These are phyloP conservation scores for Ptilonorhynchus violaceus DNA, from an alignment of 2,113 vertebrate genomes.

Conservation along the genomic window DNA sequence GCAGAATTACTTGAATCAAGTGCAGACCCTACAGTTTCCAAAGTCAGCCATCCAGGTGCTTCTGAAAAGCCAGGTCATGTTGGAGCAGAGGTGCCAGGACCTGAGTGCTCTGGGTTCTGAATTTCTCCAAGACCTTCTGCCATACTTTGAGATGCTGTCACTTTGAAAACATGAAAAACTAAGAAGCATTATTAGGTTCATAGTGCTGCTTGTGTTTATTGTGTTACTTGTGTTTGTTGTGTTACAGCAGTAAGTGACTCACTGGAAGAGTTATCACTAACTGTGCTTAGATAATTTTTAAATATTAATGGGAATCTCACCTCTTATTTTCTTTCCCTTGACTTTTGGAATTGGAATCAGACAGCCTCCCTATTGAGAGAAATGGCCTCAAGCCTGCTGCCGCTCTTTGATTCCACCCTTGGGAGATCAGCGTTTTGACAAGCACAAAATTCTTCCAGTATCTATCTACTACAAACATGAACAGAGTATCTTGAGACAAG, in stretches of 20 bases:
- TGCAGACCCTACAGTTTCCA: background rate
- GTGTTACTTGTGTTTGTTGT: background rate
- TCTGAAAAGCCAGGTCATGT: background rate
- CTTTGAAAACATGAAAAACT: background rate
- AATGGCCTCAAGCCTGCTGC: background rate
- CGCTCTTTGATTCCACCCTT: background rate
- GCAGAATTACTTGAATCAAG: background rate
- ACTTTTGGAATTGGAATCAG: background rate
- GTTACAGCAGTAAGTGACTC: background rate
- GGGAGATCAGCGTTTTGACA: background rate
- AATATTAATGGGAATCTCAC: background rate
- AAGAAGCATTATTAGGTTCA: background rate
- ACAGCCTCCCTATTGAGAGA: background rate
- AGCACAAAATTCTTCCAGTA: background rate
- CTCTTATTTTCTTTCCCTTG: constrained; percentile 4
- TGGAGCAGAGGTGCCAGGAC: background rate
- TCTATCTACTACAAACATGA: background rate
- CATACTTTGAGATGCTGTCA: background rate
- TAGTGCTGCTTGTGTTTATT: background rate
- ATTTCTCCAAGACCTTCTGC: background rate
- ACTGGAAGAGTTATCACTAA: background rate
- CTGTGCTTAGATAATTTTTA: background rate
- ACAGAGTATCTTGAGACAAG: background rate
- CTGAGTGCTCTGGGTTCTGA: background rate
- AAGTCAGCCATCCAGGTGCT: background rate